Evolutionary conservation across 2,113 vertebrate genomes (phyloP).

Genomic region (Gnathonemus echidnorhynchus): DNA sequence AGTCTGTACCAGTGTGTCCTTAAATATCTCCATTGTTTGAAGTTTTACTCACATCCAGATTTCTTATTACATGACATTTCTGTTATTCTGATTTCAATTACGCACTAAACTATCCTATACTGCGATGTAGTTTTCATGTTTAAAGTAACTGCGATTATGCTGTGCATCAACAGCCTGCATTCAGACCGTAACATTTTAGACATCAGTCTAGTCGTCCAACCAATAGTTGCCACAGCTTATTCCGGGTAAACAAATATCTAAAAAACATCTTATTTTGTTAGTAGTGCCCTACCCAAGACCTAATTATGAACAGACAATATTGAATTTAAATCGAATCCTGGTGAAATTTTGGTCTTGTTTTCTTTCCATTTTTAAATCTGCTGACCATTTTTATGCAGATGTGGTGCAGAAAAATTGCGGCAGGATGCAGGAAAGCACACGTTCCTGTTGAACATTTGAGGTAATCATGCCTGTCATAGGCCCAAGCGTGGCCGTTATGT

Average conservation of each 20-base stretch:
- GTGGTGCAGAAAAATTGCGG: conserved; percentile 19
- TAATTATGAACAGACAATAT: not conserved
- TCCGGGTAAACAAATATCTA: not conserved
- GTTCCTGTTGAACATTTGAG: conserved; percentile 23
- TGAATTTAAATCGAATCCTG: not conserved
- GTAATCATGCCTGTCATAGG: conserved; percentile 44
- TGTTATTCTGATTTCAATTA: not conserved
- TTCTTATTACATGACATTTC: not conserved
- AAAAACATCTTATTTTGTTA: not conserved
- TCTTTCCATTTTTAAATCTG: conserved; percentile 28
- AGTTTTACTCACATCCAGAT: not conserved
- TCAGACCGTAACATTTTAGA: not conserved
- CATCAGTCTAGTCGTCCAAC: not conserved
- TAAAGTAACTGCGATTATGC: not conserved
- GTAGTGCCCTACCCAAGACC: not conserved
- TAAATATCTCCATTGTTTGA: not conserved
- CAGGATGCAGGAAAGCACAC: conserved; percentile 24
- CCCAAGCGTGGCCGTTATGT: conserved; percentile 33
- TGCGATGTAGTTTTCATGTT: not conserved
- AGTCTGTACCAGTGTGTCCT: not conserved
- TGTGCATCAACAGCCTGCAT: not conserved
- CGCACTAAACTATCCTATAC: not conserved
- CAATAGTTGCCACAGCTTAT: not conserved
- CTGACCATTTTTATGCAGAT: conserved; percentile 14
- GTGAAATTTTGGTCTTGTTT: conserved; percentile 21